These are phyloP conservation scores for Panthera leo DNA, from an alignment of 2,113 vertebrate genomes.

Conservation along the genomic window DNA sequence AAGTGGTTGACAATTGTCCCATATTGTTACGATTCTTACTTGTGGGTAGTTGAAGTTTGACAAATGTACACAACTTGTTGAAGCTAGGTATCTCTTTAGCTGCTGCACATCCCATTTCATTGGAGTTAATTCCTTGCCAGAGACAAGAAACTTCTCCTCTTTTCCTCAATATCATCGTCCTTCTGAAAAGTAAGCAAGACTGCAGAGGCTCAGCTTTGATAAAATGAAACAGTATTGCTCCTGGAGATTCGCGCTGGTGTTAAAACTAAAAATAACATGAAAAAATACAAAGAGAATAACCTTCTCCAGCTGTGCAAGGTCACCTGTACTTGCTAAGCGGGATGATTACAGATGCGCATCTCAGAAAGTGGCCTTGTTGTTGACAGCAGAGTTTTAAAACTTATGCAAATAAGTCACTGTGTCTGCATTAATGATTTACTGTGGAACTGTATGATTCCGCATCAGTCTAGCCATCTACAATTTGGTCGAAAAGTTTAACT, in stretches of 20 bases:
- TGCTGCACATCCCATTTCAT: background rate
- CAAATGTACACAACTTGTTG: background rate
- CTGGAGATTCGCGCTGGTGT: background rate
- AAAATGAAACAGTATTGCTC: background rate
- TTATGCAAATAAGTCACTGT: background rate
- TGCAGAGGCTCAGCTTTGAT: background rate
- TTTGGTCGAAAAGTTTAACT: background rate
- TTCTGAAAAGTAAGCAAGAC: background rate
- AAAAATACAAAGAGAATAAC: background rate
- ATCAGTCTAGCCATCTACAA: background rate
- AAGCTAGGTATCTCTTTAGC: background rate
- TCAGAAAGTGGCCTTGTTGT: slow-evolving; percentile 27
- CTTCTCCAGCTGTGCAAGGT: slow-evolving; percentile 53
- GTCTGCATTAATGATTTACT: background rate
- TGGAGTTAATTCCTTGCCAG: slow-evolving; percentile 3
- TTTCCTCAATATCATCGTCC: background rate
- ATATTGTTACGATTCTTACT: background rate
- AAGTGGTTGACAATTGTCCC: background rate
- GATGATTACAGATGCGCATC: background rate
- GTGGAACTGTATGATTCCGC: background rate
- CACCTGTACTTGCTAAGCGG: slow-evolving; percentile 8
- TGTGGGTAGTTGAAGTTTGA: background rate
- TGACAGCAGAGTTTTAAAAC: background rate
- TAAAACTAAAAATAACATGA: slow-evolving; percentile 44
- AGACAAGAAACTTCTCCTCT: background rate